Conservation (phyloP, 2,888 invertebrate species). For the Erebia ligea region DNA sequence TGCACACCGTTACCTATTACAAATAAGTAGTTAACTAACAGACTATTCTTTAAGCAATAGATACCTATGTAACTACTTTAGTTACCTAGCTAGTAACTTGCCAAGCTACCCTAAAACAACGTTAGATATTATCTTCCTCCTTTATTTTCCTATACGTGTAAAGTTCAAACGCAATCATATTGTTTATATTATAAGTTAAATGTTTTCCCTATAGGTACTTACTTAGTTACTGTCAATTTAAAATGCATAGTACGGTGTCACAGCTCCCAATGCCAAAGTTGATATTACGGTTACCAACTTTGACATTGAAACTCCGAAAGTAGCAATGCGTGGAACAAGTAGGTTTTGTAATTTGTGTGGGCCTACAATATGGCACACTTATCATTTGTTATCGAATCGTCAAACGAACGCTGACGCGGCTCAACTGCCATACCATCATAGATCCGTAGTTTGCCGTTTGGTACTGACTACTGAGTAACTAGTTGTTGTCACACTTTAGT, state of each 20-base stretch:
- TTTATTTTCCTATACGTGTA: no score
- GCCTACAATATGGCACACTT: conserved; percentile 25
- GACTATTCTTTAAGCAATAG: no score
- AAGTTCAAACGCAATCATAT: no score
- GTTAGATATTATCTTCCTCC: no score
- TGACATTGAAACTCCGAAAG: not conserved
- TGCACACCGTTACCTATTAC: no score
- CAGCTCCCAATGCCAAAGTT: not conserved
- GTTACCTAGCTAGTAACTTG: no score
- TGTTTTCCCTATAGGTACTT: no score
- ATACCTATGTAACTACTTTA: no score
- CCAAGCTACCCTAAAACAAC: no score
- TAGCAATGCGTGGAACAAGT: not conserved
- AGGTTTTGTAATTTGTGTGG: not conserved
- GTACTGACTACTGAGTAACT: conserved; percentile 14
- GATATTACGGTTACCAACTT: not conserved
- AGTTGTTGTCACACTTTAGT: conserved; percentile 41
- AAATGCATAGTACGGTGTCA: not conserved
- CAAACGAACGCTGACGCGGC: conserved; percentile 25
- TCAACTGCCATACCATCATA: not conserved
- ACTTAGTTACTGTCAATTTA: no score
- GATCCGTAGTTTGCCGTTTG: conserved; percentile 10
- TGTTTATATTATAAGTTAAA: no score
- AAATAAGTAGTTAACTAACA: no score
- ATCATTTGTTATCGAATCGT: conserved; percentile 38